Conservation (phyloP, 2,888 invertebrate genomes). For the Eupelmus urozonus region DNA sequence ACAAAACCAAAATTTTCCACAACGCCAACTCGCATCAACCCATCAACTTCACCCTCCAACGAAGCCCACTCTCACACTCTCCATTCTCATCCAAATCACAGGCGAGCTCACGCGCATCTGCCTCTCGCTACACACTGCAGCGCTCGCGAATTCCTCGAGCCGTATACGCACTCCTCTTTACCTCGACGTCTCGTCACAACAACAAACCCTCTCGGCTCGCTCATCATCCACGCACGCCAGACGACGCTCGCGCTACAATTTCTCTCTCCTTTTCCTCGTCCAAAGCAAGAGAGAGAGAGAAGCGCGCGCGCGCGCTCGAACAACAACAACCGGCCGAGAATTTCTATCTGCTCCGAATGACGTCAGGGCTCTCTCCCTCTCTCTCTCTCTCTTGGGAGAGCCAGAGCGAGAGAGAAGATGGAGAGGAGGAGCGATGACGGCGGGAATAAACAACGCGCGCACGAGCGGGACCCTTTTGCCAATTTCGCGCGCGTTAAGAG, state of each 20-base stretch:
- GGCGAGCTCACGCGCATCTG: too few relatives aligned
- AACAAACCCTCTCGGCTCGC: too few relatives aligned
- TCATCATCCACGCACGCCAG: background rate
- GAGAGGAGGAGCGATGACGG: conserved; percentile 11
- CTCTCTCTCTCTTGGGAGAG: background rate
- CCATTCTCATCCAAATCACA: too few relatives aligned
- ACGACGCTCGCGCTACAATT: background rate
- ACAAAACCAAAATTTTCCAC: too few relatives aligned
- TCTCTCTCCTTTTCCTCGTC: background rate
- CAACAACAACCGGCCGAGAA: background rate
- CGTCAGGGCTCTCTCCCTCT: conserved; percentile 23
- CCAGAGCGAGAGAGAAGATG: background rate
- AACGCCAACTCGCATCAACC: too few relatives aligned
- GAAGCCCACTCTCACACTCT: too few relatives aligned
- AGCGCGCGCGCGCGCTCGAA: background rate
- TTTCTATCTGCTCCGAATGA: conserved; percentile 38
- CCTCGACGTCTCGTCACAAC: too few relatives aligned
- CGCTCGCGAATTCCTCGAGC: too few relatives aligned
- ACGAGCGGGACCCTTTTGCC: conserved; percentile 32
- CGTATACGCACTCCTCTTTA: too few relatives aligned
- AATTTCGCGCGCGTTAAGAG: conserved; percentile 33
- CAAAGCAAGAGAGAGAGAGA: background rate
- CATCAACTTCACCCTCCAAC: too few relatives aligned
- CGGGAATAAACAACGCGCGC: conserved; percentile 29
- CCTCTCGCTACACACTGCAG: too few relatives aligned